Evolutionary conservation across 53 echinoderm and acorn worm species (phyloP), one percentile per base, ranked within the genome.

Genomic region (Holothuria leucospilota): DNA sequence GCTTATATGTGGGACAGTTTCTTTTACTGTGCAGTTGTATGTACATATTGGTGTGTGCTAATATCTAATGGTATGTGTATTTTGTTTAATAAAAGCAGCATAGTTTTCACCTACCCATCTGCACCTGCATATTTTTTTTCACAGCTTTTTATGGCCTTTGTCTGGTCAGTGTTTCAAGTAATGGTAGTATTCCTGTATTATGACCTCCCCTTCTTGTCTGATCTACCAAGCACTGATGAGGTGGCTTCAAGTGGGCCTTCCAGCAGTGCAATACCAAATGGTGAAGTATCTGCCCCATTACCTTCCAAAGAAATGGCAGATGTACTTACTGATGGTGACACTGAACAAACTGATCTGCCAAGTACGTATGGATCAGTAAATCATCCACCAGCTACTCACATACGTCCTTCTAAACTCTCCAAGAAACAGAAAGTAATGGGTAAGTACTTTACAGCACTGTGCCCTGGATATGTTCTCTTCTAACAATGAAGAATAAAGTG

Each of bases 91-190:
- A 64, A 25, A 64, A 5, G 0, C 7, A 27, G 24, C 5, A 25
- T 25, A 25, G 27, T 12, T 25, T 64, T 25, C 27, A 12, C 8
- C 5, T 9, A 64, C 0, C 8, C 8, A 64, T 7, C 7, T 64
- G 12, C 3, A 64, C n/a, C n/a, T n/a, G n/a, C 2, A 64, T 9
- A 64, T 46, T 2, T 56, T 56, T 16, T 56, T 56, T 56, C 16
- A 4, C 89, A 95, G 95, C 39, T 95, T 16, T 63, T 98, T 66
- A 98, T 98, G 98, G 87, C 87, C 25, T 53, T 92, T 28, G 56
- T 95, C 52, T 98, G 87, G 87, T 29, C 84, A 23, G 8, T 93
- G 0, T 80, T 95, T 65, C 86, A 98, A 68, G 39, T 98, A 14
- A 38, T 95, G 62, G 90, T 88, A 51, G 58, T 95, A 20, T 85